Evolutionary conservation across 2,797 vertebrate species (phyloP).

Genomic region (Myioborus miniatus): DNA sequence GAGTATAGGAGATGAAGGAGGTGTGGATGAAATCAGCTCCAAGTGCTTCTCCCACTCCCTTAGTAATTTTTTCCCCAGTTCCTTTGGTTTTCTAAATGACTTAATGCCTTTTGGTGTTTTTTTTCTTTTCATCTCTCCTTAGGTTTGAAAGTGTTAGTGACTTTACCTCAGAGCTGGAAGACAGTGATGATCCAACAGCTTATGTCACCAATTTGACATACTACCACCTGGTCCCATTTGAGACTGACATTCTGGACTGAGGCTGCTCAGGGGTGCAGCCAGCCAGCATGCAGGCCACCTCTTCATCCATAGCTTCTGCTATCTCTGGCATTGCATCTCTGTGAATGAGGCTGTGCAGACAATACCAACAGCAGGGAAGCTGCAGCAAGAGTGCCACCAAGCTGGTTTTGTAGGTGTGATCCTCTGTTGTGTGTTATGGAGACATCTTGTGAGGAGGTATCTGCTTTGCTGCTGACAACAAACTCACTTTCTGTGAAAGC

Average conservation of each 20-base stretch:
- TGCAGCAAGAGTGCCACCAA: not conserved
- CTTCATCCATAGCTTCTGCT: not conserved
- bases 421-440: not conserved
- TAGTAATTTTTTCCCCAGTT: not conserved
- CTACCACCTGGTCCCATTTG: conserved; percentile 96
- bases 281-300: not conserved
- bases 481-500: not conserved
- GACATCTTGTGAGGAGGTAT: not conserved
- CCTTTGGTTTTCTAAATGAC: not conserved
- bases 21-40: not conserved
- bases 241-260: conserved; percentile 97
- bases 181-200: conserved; percentile 85
- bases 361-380: not conserved
- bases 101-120: not conserved
- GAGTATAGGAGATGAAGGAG: not conserved
- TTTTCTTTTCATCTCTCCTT: not conserved
- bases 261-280: not conserved
- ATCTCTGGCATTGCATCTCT: not conserved
- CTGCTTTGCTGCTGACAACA: not conserved
- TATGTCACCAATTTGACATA: conserved; percentile 98
- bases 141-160: conserved; percentile 90
- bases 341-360: not conserved
- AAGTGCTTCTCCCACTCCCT: not conserved
- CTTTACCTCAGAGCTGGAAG: conserved; percentile 83
- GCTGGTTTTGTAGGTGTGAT: not conserved